Evolutionary conservation across 1,140 invertebrate genomes (phyloP), one percentile per base, ranked within the genome.

Genomic region (Heliconius himera): DNA sequence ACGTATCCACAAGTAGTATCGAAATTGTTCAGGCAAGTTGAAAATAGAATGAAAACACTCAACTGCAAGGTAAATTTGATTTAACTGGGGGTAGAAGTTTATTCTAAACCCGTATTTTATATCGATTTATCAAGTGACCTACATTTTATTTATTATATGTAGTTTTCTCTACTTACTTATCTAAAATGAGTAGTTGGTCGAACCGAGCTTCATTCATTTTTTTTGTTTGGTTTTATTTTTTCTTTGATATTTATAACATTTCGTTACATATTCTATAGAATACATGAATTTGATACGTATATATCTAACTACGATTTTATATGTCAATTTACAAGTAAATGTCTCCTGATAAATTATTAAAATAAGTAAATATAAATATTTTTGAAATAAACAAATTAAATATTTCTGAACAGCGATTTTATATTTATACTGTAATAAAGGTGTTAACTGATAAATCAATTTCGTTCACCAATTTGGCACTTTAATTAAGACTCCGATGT

Each of bases 11-110:
- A 66, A 75, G 18, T 75, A 54, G 22, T 54, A 33, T 74, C 22
- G n/a, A 56, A 22, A 56, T 56, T 56, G 54, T 22, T 56, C 8
- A 22, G 54, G 22, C 54, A 56, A 8, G 54, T 56, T 56, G 54
- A 56, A 22, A 56, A 56, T 56, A 56, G 54, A 56, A 22, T 56
- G 54, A 56, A 56, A 56, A 56, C n/a, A 56, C 54, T 56, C 54
- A 56, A 22, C 20, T 56, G 54, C 54, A 56, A 22, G 54, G 54
- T 56, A 56, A 56, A 56, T 56, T 56, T 56, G n/a, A n/a, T 22
- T 56, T 56, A 56, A 56, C 54, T 56, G 54, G 54, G 54, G 54
- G 20, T 56, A 56, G 20, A 56, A 56, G 54, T 54, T 54, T 56
- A 56, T 56, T 8, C 54, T 22, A 26, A 56, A 56, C 51, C n/a